Conservation (phyloP, 2,113 vertebrate species). For the Tragulus kanchil region DNA sequence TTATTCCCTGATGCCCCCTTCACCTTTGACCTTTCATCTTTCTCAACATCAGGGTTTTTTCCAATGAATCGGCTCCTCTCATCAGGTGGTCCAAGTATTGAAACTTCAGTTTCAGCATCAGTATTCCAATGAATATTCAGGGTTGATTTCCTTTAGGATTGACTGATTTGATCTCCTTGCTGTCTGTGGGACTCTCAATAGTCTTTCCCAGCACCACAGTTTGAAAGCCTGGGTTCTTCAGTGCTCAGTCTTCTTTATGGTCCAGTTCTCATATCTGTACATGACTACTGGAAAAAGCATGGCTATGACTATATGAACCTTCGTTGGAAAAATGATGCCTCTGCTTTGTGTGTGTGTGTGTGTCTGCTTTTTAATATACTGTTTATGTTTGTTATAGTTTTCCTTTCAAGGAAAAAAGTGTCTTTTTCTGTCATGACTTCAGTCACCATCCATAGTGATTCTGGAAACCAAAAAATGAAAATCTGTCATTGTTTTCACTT, state of each 20-base stretch:
- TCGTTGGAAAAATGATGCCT: not conserved
- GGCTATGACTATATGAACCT: not conserved
- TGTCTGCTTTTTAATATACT: not conserved
- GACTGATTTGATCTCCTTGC: not conserved
- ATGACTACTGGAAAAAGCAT: not conserved
- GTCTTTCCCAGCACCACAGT: not conserved
- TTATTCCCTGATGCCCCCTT: not conserved
- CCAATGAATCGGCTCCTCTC: not conserved
- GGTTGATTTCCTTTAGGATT: not conserved
- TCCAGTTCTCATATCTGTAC: not conserved
- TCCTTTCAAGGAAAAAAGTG: not conserved
- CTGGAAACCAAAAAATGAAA: not conserved
- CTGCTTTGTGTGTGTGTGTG: not conserved
- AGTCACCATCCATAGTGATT: not conserved
- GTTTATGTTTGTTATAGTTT: not conserved
- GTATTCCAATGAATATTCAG: not conserved
- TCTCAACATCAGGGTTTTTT: not conserved
- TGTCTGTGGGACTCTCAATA: not conserved
- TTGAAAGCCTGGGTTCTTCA: not conserved
- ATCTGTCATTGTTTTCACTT: not conserved
- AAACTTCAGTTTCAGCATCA: not conserved
- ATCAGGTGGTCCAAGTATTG: not conserved
- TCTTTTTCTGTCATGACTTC: not conserved
- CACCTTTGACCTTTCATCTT: not conserved
- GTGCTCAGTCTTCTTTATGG: not conserved